Conservation (phyloP, 2,888 invertebrate species). For the Yponomeuta evonymella region DNA sequence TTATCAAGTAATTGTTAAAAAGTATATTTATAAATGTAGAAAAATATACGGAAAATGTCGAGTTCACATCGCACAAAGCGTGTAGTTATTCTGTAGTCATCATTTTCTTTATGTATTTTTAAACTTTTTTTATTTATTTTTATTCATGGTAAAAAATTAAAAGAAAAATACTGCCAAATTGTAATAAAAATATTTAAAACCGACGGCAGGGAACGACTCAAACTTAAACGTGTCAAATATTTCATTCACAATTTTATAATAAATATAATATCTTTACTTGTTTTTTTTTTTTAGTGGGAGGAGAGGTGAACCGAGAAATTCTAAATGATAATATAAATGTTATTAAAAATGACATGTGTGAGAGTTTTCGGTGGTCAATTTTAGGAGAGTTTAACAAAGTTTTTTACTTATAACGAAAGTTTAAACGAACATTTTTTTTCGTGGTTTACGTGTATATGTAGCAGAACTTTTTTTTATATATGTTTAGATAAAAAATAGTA, state of each 20-base stretch:
- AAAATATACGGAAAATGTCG: conserved; percentile 48
- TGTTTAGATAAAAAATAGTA: conserved; percentile 11
- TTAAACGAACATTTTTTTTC: neutral
- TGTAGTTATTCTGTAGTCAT: conserved; percentile 39
- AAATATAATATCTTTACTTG: conserved; percentile 21
- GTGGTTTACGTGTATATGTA: neutral
- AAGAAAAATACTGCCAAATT: conserved; percentile 44
- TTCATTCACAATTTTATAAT: conserved; percentile 30
- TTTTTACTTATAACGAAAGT: neutral
- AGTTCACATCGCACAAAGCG: conserved; percentile 66
- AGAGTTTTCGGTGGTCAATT: conserved; percentile 45
- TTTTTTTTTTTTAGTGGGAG: conserved; percentile 15
- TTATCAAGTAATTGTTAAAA: conserved; percentile 48
- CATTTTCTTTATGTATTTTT: conserved; percentile 2
- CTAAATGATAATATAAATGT: conserved; percentile 52
- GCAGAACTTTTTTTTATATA: neutral
- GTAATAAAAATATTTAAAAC: conserved; percentile 23
- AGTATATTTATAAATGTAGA: conserved; percentile 32
- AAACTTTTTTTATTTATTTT: neutral
- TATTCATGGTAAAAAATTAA: neutral
- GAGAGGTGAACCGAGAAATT: conserved; percentile 36
- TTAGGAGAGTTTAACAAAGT: conserved; percentile 37
- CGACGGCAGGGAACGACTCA: conserved; percentile 24
- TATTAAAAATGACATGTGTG: conserved; percentile 20
- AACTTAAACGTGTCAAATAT: conserved; percentile 41